Base-by-base conservation (phyloP, 2,797 vertebrate genomes). In the Sardinella longiceps region DNA sequence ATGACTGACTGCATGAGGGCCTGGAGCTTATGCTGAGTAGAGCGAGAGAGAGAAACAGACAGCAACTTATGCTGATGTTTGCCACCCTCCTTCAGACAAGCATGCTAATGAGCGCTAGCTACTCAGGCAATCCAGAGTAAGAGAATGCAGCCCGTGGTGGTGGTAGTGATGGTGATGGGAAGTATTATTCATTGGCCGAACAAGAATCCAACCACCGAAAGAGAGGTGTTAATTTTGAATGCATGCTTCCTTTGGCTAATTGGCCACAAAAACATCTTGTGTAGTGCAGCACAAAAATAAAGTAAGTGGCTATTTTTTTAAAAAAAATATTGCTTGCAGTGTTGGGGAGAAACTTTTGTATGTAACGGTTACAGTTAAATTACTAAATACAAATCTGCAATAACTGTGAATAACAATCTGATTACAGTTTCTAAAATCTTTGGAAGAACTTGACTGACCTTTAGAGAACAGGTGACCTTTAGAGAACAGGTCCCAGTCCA, bases 81-180 rank as follows among this genome's bases (percentile, higher is more conserved):
- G 30, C 60, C 28, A 15, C 3, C 30, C 86, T 82, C 85, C 86
- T 12, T 84, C 83, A 88, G 88, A 91, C 91, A 91, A 90, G 50
- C 82, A 85, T 60, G 81, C 66, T 82, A 88, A 90, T 89, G 28
- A 53, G 30, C 25, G 88, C 66, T 89, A 60, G 87, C 87, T 85
- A 84, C 60, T 80, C 82, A 39, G 84, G 80, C 25, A 66, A 30
- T 28, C 9, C 12, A 28, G 9, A 25, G 25, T 0, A 15, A 28
- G 60, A 30, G 5, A 66, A 66, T 33, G 60, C 20, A 25, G 7
- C 60, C 15, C 60, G 28, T 30, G 11, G 60, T 30, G 60, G 58
- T 11, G 9, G 58, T 9, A 11, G 60, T 14, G 5, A 9, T 46
- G 45, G 46, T 48, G 30, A 33, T 30, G 60, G 9, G 10, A 10